Conservation (phyloP, 1,140 invertebrate genomes). For the Radopholus similis region DNA sequence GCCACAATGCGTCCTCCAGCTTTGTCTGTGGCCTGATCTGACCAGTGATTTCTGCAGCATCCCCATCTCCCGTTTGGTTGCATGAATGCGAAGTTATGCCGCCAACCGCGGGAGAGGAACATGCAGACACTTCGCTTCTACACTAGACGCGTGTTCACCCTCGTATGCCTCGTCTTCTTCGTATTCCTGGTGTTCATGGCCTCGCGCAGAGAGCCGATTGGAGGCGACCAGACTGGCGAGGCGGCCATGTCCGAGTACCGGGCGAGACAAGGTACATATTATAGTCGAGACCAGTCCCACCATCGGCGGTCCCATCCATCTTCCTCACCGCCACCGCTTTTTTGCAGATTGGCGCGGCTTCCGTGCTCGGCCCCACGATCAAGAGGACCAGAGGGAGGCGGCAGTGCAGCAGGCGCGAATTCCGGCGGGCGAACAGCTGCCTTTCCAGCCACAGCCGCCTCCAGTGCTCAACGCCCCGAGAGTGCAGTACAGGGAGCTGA, state of each 20-base stretch:
- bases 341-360: slow-evolving; percentile 11
- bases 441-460: slow-evolving; percentile 41
- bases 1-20: no score
- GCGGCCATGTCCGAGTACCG: not conserved
- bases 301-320: no score
- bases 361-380: not conserved
- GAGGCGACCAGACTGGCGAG: not conserved
- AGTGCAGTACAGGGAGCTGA: slow-evolving; percentile 30
- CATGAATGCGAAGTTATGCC: not conserved
- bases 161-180: slow-evolving; percentile 42
- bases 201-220: slow-evolving; percentile 13
- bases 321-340: not conserved
- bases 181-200: slow-evolving; percentile 43
- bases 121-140: slow-evolving; percentile 42
- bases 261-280: slow-evolving; percentile 3
- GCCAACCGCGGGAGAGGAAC: not conserved
- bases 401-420: slow-evolving; percentile 39
- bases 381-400: not conserved
- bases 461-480: slow-evolving; percentile 5
- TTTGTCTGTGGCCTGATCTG: no score
- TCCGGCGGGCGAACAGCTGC: slow-evolving; percentile 37
- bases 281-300: no score
- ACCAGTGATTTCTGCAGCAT: not conserved
- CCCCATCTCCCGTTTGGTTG: no score
- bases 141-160: slow-evolving; percentile 35